Conservation (phyloP, 2,797 vertebrate species). For the Eptatretus atami region DNA sequence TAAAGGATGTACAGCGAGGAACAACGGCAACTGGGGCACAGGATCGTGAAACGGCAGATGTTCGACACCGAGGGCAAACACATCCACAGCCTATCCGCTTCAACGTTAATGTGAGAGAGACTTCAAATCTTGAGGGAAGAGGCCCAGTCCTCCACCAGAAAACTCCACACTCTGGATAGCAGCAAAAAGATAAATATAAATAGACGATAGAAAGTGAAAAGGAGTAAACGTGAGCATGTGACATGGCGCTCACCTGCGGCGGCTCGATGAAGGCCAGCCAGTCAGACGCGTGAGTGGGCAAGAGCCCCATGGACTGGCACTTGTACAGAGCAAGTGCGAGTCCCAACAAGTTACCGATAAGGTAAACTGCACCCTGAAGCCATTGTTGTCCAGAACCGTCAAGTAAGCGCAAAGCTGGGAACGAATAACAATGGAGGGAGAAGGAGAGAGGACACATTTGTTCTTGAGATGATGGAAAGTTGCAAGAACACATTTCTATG, state of each 20-base stretch:
- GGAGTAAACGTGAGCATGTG: background rate
- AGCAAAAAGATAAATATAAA: constrained; percentile 6
- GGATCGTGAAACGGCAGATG: too few species aligned
- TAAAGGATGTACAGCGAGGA: too few species aligned
- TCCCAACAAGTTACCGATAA: constrained; percentile 60
- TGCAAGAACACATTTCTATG: too few species aligned
- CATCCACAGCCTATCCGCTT: background rate
- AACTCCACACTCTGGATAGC: constrained; percentile 50
- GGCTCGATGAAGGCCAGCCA: constrained; percentile 85
- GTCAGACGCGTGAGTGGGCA: constrained; percentile 76
- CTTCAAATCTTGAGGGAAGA: constrained; percentile 16
- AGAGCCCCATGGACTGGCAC: constrained; percentile 82
- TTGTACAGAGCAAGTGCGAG: constrained; percentile 72
- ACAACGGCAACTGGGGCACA: too few species aligned
- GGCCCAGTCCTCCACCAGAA: constrained; percentile 52
- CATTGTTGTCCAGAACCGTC: constrained; percentile 85
- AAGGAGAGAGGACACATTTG: background rate
- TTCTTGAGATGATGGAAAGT: too few species aligned
- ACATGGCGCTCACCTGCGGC: constrained; percentile 27
- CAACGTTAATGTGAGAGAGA: constrained; percentile 10
- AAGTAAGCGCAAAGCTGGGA: constrained; percentile 55
- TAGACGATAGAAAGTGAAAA: background rate
- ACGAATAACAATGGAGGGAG: constrained; percentile 3
- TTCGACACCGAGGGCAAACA: too few species aligned
- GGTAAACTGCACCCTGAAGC: constrained; percentile 64